A percentile compares a stretch with the other conserved stretches of the same genome.
phyloP scores from a whole-genome alignment of 2,113 vertebrate genomes.

The Sceloporus undulatus region DNA sequence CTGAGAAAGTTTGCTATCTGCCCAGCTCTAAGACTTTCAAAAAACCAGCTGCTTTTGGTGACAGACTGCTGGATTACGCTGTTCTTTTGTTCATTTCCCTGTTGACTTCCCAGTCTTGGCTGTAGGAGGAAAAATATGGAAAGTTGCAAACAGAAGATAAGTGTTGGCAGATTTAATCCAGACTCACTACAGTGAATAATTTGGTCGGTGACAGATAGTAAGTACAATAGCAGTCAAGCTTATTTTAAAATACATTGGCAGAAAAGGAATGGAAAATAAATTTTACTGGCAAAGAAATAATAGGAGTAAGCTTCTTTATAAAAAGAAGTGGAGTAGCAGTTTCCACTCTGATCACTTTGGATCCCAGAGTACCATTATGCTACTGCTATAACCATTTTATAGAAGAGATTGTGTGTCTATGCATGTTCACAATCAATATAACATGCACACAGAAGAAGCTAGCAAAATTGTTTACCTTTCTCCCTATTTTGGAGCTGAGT shows the following conservation, averaged over 20 bases:
- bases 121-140: conserved; percentile 8
- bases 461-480: conserved; percentile 12
- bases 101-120: not conserved
- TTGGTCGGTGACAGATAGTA: conserved; percentile 13
- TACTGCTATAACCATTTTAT: not conserved
- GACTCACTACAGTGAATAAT: conserved; percentile 6
- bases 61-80: not conserved
- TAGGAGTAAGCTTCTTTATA: conserved; percentile 28
- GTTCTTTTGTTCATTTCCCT: conserved; percentile 4
- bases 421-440: not conserved
- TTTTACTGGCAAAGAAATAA: conserved; percentile 35
- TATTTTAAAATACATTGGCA: conserved; percentile 1
- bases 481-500: conserved; percentile 27
- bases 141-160: conserved; percentile 3
- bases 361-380: not conserved
- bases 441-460: not conserved
- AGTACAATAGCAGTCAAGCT: not conserved
- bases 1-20: not conserved
- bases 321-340: conserved; percentile 1
- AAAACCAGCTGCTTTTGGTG: not conserved
- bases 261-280: not conserved
- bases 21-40: not conserved
- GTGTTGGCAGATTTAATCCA: conserved; percentile 31
- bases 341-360: conserved; percentile 3
- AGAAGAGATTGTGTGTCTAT: not conserved